Conservation (phyloP, 2,888 invertebrate species). For the Volucella inflata region DNA sequence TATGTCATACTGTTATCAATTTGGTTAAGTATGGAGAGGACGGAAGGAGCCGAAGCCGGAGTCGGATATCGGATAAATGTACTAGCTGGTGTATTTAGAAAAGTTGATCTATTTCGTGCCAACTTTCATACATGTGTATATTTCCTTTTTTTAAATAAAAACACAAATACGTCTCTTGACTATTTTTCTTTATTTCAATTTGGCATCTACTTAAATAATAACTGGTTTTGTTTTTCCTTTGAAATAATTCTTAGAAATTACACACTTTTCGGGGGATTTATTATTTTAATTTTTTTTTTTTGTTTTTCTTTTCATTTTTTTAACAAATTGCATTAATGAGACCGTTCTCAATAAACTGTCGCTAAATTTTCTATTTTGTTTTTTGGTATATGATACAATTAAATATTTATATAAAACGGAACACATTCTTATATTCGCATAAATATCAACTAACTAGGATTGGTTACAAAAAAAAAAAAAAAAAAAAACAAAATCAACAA, state of each 20-base stretch:
- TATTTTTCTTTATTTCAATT: conserved; percentile 65
- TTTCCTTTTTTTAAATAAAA: background rate
- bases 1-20: too few relatives aligned
- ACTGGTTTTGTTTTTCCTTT: conserved; percentile 37
- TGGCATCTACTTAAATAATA: conserved; percentile 70
- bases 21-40: too few relatives aligned
- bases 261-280: conserved; percentile 49
- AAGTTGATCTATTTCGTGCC: too few relatives aligned
- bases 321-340: conserved; percentile 60
- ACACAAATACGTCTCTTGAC: conserved; percentile 3
- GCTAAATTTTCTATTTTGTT: conserved; percentile 35
- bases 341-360: conserved; percentile 49
- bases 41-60: too few relatives aligned
- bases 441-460: conserved; percentile 36
- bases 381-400: conserved; percentile 31
- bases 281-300: background rate
- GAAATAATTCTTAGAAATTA: conserved; percentile 59
- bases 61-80: too few relatives aligned
- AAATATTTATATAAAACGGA: conserved; percentile 41
- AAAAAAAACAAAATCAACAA: conserved; percentile 16
- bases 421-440: conserved; percentile 37
- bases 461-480: conserved; percentile 16
- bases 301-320: conserved; percentile 21
- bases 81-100: too few relatives aligned
- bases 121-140: too few relatives aligned